Base-by-base conservation (phyloP, 2,888 invertebrate species). In the Neuroscelio doddi region DNA sequence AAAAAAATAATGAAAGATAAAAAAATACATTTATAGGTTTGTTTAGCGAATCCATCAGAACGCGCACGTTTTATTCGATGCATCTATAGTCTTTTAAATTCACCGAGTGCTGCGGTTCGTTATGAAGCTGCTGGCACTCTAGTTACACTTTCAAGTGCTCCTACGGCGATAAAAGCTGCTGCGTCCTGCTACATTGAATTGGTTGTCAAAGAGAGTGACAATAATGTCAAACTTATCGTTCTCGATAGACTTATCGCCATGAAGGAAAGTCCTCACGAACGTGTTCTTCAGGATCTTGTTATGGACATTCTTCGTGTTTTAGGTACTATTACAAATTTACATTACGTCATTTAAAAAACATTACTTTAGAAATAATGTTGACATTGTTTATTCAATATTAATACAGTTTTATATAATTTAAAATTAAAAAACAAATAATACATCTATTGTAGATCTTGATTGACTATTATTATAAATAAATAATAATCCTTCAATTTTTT, bases 81-180 rank as follows among this genome's bases (percentile, higher is more conserved):
- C 80, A 98, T 99, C 82, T 99, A 99, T 85, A 98, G 97, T 82
- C 88, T 99, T 64, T 87, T 99, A 55, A 98, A 98, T 86, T 97
- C 98, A 0, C 91, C 90, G 45, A 97, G 97, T 77, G 94, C 98
- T 29, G 98, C 99, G 32, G 99, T 99, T 21, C 90, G 98, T 26
- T 98, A 99, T 85, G 99, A 99, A 88, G 97, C 99, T 9, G 98
- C 99, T 38, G 98, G 98, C 30, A 99, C 99, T 3, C 89, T 99
- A 52, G 94, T 98, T 55, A 99, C 98, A 0, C 88, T 99, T 8
- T 97, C 97, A n/a, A 93, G 91, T 78, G 98, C 98, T 1, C 98
- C 99, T 0, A 97, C 98, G 7, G 98, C 99, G 4, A 94, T 99
- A 68, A 96, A 95, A 90, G 97, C 97, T 24, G 99, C 99, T 0